phyloP scores from a whole-genome alignment of 2,888 invertebrate genomes.

The Leptinotarsa rubiginosa region DNA sequence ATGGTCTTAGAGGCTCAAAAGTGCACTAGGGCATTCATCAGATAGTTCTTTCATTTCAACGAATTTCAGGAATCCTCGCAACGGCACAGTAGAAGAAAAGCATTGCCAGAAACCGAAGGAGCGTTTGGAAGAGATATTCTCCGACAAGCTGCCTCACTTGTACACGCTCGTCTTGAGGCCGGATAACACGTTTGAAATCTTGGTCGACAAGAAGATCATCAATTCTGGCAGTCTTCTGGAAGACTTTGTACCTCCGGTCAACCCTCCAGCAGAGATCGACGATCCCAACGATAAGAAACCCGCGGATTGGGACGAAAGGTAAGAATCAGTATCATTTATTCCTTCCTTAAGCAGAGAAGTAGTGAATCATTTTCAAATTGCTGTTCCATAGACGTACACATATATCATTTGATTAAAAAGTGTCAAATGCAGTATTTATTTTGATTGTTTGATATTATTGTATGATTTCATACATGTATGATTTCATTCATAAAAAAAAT shows the following conservation, averaged over 20 bases:
- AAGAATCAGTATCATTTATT: not conserved
- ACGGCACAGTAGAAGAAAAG: constrained; percentile 90
- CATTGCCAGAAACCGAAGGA: constrained; percentile 93
- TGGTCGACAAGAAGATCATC: constrained; percentile 84
- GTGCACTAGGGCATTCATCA: no score
- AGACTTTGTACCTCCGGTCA: constrained; percentile 93
- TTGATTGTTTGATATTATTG: no score
- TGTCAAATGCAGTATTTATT: no score
- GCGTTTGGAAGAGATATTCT: constrained; percentile 86
- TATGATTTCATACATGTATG: no score
- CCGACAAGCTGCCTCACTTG: constrained; percentile 93
- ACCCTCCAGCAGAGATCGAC: constrained; percentile 94
- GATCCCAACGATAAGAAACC: constrained; percentile 90
- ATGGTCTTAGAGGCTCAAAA: no score
- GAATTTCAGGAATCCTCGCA: constrained; percentile 82
- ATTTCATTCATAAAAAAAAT: no score
- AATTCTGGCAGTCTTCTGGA: constrained; percentile 89
- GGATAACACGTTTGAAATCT: constrained; percentile 84
- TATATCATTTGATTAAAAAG: no score
- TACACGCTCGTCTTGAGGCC: constrained; percentile 83
- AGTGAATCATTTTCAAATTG: no score
- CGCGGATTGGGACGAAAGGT: constrained; percentile 91
- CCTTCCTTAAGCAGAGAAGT: not conserved
- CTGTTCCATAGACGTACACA: no score
- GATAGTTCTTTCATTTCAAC: not conserved